Evolutionary conservation across 2,888 invertebrate genomes (phyloP).

Genomic region (Melinaea marsaeus): DNA sequence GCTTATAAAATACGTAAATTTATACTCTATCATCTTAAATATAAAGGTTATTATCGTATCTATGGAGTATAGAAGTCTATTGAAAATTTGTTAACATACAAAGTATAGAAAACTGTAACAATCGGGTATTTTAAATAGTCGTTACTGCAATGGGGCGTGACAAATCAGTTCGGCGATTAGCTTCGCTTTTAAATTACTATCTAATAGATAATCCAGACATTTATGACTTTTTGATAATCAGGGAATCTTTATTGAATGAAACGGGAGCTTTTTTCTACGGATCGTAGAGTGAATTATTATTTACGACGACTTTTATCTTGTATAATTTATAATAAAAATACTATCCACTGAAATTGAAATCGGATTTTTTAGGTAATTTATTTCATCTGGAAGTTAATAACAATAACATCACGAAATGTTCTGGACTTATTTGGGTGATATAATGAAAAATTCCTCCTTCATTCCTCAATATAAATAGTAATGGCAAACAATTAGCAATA

Average conservation of each 20-base stretch:
- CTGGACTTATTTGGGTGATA: too few species aligned
- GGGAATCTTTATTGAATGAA: constrained; percentile 22
- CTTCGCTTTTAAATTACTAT: constrained; percentile 61
- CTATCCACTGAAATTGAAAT: too few species aligned
- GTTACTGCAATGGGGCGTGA: constrained; percentile 58
- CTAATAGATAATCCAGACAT: constrained; percentile 46
- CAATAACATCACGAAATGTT: too few species aligned
- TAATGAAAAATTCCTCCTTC: constrained; percentile 8
- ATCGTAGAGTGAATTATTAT: constrained; percentile 1
- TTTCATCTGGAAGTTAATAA: too few species aligned
- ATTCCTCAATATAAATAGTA: background rate
- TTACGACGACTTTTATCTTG: background rate
- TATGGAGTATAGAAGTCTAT: constrained; percentile 13
- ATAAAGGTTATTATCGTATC: constrained; percentile 19
- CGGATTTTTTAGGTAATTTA: too few species aligned
- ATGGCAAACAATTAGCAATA: constrained; percentile 23
- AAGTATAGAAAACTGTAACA: constrained; percentile 59
- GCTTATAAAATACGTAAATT: constrained; percentile 5
- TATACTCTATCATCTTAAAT: constrained; percentile 7
- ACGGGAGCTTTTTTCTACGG: constrained; percentile 6
- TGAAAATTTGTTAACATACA: constrained; percentile 48
- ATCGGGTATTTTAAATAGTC: constrained; percentile 53
- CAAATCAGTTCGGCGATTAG: constrained; percentile 58
- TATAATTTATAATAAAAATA: background rate
- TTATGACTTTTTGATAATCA: constrained; percentile 28